Base-by-base conservation (phyloP, 2,113 vertebrate species). In the Atrichornis clamosus region DNA sequence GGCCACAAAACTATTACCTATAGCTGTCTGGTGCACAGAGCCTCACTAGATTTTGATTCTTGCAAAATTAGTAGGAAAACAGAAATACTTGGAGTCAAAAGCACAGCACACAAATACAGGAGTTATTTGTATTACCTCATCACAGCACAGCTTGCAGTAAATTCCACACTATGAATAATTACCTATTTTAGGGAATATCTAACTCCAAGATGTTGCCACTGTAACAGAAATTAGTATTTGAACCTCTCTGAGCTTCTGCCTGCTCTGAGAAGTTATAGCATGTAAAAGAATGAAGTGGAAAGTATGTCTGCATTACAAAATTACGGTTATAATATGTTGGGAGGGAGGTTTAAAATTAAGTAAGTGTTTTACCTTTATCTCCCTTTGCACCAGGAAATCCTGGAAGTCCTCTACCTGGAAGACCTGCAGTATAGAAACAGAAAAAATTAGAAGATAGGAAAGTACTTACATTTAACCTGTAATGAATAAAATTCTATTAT, bases 371-470 rank as follows among this genome's bases (percentile, higher is more conserved):
- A 99, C 99, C 99, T 99, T 99, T 99, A 75, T 88, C 92, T 60
- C 99, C 99, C 59, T 97, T 81, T 47, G 60, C 30, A 62, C 99
- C 99, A 0, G 98, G 96, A 62, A 74, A 52, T 59, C 99, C 99
- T 68, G 98, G 98, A 67, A 98, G 85, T 32, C 99, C 99, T 97
- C 83, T 98, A 49, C 99, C 99, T 46, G 99, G 97, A 44, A 97
- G 13, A 96, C 99, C 99, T 99, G 28, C 7, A 92, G 90, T 83
- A 76, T 1, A 84, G 64, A 93, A 26, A 84, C 2, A 96, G 55
- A 13, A 83, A 87, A 72, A 60, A 47, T 59, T 2, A 89, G 55
- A 84, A 78, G 73, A 27, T 17, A 44, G 24, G 11, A 70, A 37
- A 75, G 32, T 50, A 68, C 42, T 92, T 93, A 63, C 33, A 84